Base-by-base conservation (phyloP, 1,140 invertebrate genomes). In the Drosophila quadrilineata region DNA sequence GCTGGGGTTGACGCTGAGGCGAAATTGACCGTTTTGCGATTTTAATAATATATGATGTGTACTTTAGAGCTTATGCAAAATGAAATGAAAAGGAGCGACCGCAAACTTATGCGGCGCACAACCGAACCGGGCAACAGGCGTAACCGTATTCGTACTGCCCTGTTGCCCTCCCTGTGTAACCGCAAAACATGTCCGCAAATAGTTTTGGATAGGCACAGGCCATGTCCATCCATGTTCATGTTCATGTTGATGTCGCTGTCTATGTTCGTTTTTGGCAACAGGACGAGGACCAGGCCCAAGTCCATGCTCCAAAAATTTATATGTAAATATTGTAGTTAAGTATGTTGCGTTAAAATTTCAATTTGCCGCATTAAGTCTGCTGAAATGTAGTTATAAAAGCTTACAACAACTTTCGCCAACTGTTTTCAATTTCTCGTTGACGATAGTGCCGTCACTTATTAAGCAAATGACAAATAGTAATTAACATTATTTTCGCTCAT, bases 1-100 rank as follows among this genome's bases (percentile, higher is more conserved):
- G n/a, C n/a, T n/a, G n/a, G n/a, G 48, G 48, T 62, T 46, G 40
- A 57, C 40, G 58, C 53, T 60, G 48, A 36, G 41, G 73, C 63
- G 31, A 79, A 77, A 87, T 84, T 87, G 84, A 87, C 74, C 84
- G 77, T 87, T 87, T 87, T 87, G 74, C 75, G 85, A 87, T 84
- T 84, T 87, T 84, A 87, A 87, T 87, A 87, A 87, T 87, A 87
- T 87, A 87, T 87, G 77, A 87, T 87, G 84, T 87, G 84, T 87
- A 87, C 84, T 87, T 87, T 87, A 58, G 79, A 79, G 82, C 84
- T 87, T 87, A 87, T 87, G 84, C 71, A 79, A 82, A 85, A 71
- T 75, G 80, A 80, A 86, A 85, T 62, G 69, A 76, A 80, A n/a
- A 80, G 71, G 67, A 63, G 60, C 74, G 79, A 85, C 80, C 79